Evolutionary conservation across 2,113 vertebrate species (phyloP), one percentile per base, ranked within the genome.

Genomic region (Callopanchax toddi): DNA sequence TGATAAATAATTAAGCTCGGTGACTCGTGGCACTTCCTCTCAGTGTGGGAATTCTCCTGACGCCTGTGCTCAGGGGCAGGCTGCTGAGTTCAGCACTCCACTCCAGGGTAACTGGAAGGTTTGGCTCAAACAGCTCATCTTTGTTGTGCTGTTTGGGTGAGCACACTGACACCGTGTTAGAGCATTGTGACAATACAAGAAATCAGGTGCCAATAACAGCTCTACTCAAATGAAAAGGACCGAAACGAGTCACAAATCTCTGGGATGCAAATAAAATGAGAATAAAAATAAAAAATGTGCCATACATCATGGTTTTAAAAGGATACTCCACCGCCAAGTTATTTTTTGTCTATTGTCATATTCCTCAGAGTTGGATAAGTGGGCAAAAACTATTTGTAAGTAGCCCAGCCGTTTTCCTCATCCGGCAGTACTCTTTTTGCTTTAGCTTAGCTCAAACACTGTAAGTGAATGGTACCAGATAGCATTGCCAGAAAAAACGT

Each of bases 1-100:
- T 34, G 18, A 54, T 26, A 53, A 60, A 60, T 60, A 23, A 61
- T 48, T 46, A 22, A 22, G 25, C 15, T 12, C 25, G 20, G n/a
- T 40, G 15, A n/a, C 49, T 67, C 37, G 20, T 12, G 21, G 43
- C 18, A 46, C 21, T 70, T 6, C 1, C 18, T 71, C 26, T 46
- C 42, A 37, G 53, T 37, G 23, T 21, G 53, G 58, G 39, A 58
- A 58, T 48, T 22, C 7, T 22, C 10, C 32, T 29, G 32, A 50
- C 18, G 50, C 34, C 36, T 50, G 36, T 43, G 25, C 17, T 22
- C 12, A 67, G 7, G 42, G 18, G 21, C 13, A 58, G 3, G 20
- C 15, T 42, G 43, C 20, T 23, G 25, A 48, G 49, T 44, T 60
- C 37, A 53, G 34, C 51, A 13, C 23, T 42, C 6, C 45, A 43